phyloP scores from a whole-genome alignment of 2,113 vertebrate species.

The Mugil cephalus region DNA sequence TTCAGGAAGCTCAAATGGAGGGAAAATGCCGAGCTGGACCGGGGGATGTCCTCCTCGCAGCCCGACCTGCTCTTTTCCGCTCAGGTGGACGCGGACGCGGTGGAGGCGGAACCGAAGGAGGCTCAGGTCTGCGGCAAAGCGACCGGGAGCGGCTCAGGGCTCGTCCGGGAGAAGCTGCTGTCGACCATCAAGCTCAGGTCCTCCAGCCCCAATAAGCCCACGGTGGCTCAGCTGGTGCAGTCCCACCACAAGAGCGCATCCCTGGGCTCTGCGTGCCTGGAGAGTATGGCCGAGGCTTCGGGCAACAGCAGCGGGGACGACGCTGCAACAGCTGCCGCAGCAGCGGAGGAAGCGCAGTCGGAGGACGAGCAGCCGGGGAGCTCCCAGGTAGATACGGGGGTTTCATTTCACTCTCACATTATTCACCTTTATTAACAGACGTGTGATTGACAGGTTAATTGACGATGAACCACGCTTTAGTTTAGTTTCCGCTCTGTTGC shows the following conservation, averaged over 20 bases:
- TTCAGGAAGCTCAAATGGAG: conserved; percentile 82
- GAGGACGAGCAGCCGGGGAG: conserved; percentile 52
- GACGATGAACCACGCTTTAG: too few relatives aligned
- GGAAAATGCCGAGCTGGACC: conserved; percentile 84
- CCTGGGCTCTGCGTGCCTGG: conserved; percentile 67
- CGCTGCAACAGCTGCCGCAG: conserved; percentile 28
- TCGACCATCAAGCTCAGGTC: conserved; percentile 10
- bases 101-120: conserved; percentile 43
- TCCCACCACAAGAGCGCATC: conserved; percentile 90
- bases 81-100: conserved; percentile 69
- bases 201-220: conserved; percentile 50
- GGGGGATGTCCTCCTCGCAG: conserved; percentile 91
- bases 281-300: conserved; percentile 56
- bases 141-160: conserved; percentile 48
- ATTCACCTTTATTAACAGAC: too few relatives aligned
- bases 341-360: conserved; percentile 13
- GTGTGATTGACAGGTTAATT: too few relatives aligned
- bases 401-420: too few relatives aligned
- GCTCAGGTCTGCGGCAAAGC: conserved; percentile 53
- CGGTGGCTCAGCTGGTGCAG: conserved; percentile 78
- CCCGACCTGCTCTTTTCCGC: conserved; percentile 89
- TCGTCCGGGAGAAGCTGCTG: conserved; percentile 49
- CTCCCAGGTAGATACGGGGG: not conserved
- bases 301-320: not conserved
- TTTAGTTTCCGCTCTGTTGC: too few relatives aligned